phyloP scores from a whole-genome alignment of 2,888 invertebrate species.

The Sisyra nigra region DNA sequence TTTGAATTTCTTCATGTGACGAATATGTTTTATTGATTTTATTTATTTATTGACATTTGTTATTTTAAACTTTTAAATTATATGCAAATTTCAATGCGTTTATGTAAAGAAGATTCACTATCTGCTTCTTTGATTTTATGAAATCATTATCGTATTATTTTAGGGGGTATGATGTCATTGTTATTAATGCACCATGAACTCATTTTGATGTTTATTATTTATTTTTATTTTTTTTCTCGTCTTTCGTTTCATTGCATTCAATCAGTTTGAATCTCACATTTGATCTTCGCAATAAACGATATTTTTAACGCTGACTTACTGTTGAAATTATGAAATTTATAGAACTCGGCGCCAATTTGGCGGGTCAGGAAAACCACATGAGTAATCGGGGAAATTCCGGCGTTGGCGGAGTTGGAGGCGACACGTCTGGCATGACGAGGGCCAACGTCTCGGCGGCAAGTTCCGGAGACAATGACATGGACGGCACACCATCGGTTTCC shows the following conservation, averaged over 20 bases:
- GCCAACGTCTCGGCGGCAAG: conserved; percentile 24
- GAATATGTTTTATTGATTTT: too few relatives aligned
- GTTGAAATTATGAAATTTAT: conserved; percentile 10
- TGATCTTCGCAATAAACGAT: conserved; percentile 6
- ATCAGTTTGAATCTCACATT: neutral
- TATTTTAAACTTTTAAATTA: too few relatives aligned
- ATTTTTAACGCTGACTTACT: conserved; percentile 6
- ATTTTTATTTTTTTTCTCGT: conserved; percentile 1
- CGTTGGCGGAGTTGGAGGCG: conserved; percentile 24
- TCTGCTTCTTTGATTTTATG: too few relatives aligned
- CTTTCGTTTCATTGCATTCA: neutral
- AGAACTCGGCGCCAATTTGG: conserved; percentile 79
- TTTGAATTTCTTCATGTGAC: too few relatives aligned
- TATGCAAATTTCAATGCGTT: too few relatives aligned
- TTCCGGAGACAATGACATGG: conserved; percentile 12
- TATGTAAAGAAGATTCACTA: too few relatives aligned
- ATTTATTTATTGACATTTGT: too few relatives aligned
- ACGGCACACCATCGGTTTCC: conserved; percentile 41
- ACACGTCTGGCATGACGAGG: conserved; percentile 9
- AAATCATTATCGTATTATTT: conserved; percentile 2
- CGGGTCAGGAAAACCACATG: conserved; percentile 39
- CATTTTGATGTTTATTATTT: conserved; percentile 5
- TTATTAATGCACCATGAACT: conserved; percentile 5
- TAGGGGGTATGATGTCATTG: conserved; percentile 4
- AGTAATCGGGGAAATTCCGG: conserved; percentile 22